These are phyloP conservation scores for Spinus pinus DNA, from an alignment of 2,797 vertebrate genomes.

Conservation along the genomic window DNA sequence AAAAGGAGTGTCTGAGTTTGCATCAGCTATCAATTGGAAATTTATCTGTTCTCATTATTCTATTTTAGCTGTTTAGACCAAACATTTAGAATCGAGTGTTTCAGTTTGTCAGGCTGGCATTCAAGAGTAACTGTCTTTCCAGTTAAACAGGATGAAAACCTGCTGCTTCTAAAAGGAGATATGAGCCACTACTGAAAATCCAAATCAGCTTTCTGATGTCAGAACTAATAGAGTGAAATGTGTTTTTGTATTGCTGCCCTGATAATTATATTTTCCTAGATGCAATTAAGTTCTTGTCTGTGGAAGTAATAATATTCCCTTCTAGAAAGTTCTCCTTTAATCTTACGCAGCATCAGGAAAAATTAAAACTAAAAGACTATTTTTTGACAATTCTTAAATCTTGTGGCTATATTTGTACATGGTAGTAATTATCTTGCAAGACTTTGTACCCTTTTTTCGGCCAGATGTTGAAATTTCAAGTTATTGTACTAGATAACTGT, in stretches of 20 bases:
- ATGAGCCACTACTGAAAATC: not conserved
- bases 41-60: not conserved
- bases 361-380: not conserved
- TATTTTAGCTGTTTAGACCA: not conserved
- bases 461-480: not conserved
- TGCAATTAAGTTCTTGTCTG: not conserved
- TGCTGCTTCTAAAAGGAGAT: not conserved
- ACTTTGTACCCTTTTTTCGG: not conserved
- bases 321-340: not conserved
- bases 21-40: not conserved
- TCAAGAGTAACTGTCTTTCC: not conserved
- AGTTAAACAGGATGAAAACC: not conserved
- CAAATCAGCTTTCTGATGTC: not conserved
- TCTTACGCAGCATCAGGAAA: not conserved
- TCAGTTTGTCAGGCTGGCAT: not conserved
- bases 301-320: not conserved
- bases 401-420: not conserved
- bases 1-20: not conserved
- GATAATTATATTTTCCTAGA: conserved; percentile 3
- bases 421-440: not conserved
- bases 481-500: not conserved
- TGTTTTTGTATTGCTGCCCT: not conserved
- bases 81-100: not conserved
- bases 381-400: not conserved
- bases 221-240: not conserved